Evolutionary conservation across 2,797 vertebrate genomes (phyloP), one percentile per base, ranked within the genome.

Genomic region (Lacerta viridis): DNA sequence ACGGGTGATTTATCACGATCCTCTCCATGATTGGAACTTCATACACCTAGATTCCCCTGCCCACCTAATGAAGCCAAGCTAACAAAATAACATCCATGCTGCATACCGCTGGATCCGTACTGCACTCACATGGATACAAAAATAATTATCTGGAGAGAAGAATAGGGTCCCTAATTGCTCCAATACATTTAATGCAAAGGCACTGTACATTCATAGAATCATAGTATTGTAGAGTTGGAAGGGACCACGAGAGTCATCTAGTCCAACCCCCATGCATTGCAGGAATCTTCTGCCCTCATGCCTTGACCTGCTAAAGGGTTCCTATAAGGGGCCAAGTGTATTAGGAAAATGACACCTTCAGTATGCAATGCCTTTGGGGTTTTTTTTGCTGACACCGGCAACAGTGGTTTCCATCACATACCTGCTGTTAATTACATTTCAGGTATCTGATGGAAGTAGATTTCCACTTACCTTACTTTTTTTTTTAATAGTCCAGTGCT

Each of bases 381-480:
- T 87, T 46, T 87, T 46, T 90, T 72, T 50, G 20, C 74, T 39
- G 74, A 87, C 43, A 78, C 64, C 90, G 85, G 91, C 91, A 89
- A 82, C 50, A 87, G 80, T 76, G 84, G 43, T 84, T 88, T 75
- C 91, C 93, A 87, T 15, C 59, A 33, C 75, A 6, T 11, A 33
- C 33, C 27, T 43, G 8, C 18, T 10, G 66, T 6, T 13, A 78
- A 77, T 66, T 61, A 50, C 83, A 75, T 27, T 59, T 39, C n/a
- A 41, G 27, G 7, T 55, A 59, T 61, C 50, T 84, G 25, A 61
- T 61, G 50, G 81, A 89, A 50, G 91, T 89, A 66, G 3, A 17
- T n/a, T 90, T 90, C 79, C 92, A 74, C 86, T 36, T 59, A n/a
- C 55, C 7, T 23, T 41, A 75, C n/a, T 11, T 50, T 71, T 72